Conservation (phyloP, 2,797 vertebrate genomes). For the Gallinago stenura region DNA sequence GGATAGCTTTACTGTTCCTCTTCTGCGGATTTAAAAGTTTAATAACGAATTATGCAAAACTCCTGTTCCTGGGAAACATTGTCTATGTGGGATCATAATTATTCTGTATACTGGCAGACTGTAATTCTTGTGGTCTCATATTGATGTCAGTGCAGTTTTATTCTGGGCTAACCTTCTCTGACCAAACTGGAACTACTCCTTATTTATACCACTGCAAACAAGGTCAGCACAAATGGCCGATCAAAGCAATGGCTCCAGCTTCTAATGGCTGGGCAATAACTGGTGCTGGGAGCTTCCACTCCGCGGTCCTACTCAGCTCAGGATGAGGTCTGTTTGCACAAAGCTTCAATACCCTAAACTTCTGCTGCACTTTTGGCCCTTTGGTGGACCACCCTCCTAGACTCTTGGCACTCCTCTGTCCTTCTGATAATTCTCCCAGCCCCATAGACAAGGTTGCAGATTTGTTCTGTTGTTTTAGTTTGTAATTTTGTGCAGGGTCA, state of each 20-base stretch:
- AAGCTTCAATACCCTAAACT: background rate
- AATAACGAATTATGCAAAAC: background rate
- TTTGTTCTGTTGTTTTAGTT: background rate
- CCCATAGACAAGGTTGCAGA: background rate
- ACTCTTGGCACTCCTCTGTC: background rate
- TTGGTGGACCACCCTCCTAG: background rate
- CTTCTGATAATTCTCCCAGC: background rate
- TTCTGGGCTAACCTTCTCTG: background rate
- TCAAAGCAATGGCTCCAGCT: background rate
- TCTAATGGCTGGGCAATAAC: background rate
- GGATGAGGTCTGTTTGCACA: background rate
- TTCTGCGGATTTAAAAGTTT: background rate
- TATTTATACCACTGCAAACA: background rate
- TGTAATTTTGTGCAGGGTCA: background rate
- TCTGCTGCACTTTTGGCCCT: background rate
- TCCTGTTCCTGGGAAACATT: background rate
- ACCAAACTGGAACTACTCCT: background rate
- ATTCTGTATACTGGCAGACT: background rate
- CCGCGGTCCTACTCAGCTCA: background rate
- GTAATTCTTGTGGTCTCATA: background rate
- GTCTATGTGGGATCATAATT: background rate
- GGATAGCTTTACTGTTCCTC: background rate
- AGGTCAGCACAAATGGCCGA: background rate
- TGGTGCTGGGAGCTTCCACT: rapidly evolving
- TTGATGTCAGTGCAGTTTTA: conserved; percentile 23